A percentile compares a stretch with the other conserved stretches of the same genome.
These are phyloP conservation scores for Drosophila meridiana DNA, from an alignment of 2,888 invertebrate species.

Conservation along the genomic window DNA sequence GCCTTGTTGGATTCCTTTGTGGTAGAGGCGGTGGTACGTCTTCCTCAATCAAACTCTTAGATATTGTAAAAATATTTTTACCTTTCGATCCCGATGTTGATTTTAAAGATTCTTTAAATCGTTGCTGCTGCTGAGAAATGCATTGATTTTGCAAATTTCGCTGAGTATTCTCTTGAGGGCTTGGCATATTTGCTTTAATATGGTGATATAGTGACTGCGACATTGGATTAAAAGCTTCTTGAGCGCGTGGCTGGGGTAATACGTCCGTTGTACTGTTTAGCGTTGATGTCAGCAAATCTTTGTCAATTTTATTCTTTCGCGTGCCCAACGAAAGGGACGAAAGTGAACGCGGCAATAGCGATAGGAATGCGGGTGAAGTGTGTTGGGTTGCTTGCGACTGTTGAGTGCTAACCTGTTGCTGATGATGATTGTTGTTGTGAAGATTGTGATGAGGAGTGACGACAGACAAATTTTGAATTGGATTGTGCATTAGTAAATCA, in stretches of 20 bases:
- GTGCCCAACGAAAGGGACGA: slow-evolving; percentile 85
- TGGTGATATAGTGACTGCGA: slow-evolving; percentile 79
- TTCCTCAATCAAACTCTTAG: slow-evolving; percentile 81
- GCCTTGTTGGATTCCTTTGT: slow-evolving; percentile 85
- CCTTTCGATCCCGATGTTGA: slow-evolving; percentile 64
- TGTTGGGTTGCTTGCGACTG: slow-evolving; percentile 71
- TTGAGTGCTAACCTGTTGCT: slow-evolving; percentile 77
- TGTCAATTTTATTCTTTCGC: slow-evolving; percentile 84
- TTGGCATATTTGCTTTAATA: slow-evolving; percentile 39
- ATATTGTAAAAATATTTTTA: slow-evolving; percentile 82
- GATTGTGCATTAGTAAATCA: slow-evolving; percentile 81
- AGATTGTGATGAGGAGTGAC: slow-evolving; percentile 64
- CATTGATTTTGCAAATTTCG: slow-evolving; percentile 59
- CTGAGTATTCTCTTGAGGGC: slow-evolving; percentile 62
- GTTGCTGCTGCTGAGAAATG: slow-evolving; percentile 69
- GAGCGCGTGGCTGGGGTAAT: slow-evolving; percentile 72
- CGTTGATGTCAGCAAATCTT: slow-evolving; percentile 83
- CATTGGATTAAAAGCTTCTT: slow-evolving; percentile 66
- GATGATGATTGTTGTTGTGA: slow-evolving; percentile 66
- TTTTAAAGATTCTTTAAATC: slow-evolving; percentile 77
- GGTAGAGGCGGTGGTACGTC: slow-evolving; percentile 86
- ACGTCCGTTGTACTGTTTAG: slow-evolving; percentile 82
- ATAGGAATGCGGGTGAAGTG: slow-evolving; percentile 85
- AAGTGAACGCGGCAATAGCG: slow-evolving; percentile 85
- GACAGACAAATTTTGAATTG: slow-evolving; percentile 80